Evolutionary conservation across 2,113 vertebrate genomes (phyloP), one percentile per base, ranked within the genome.

Genomic region (Plecotus auritus): DNA sequence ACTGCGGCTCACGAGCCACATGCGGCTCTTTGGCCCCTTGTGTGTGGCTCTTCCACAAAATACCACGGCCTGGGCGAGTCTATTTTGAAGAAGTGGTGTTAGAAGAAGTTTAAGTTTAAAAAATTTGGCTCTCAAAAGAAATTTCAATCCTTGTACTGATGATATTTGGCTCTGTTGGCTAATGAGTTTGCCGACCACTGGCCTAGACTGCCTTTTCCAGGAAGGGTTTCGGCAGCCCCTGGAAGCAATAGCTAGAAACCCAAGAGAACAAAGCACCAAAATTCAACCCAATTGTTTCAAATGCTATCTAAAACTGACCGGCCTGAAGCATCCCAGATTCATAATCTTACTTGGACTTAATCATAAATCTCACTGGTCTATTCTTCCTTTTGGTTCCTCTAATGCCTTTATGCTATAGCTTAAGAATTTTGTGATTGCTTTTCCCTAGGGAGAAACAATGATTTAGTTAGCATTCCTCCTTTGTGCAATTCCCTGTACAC

Each of bases 401-500:
- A 66, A 87, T 26, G n/a, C 2, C 66, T 40, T 77, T 45, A 49
- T 64, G 45, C 45, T 77, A 2, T 11, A 56, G 61, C 42, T 90
- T 85, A 90, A 92, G 70, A 92, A 26, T 40, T 88, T 64, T 72
- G 10, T 66, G 37, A 80, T 76, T 85, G 42, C 30, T 81, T 96
- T 93, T 78, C 45, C 20, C 18, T 45, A 17, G 9, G 45, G 70
- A 86, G 70, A 90, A 93, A 87, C 47, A 80, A 93, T 64, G 22
- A 49, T 16, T 77, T 80, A 59, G n/a, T 80, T 37, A 66, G 13
- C 45, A 78, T 40, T 88, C 40, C 72, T 59, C 37, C 30, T 61
- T 35, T 35, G 9, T 10, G 22, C 26, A 77, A 64, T 88, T 91
- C 45, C 51, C 69, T 81, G 81, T 70, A 64, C 35, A 64, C 6